Evolutionary conservation across 2,797 vertebrate genomes (phyloP).

Genomic region (Melanotaenia boesemani): DNA sequence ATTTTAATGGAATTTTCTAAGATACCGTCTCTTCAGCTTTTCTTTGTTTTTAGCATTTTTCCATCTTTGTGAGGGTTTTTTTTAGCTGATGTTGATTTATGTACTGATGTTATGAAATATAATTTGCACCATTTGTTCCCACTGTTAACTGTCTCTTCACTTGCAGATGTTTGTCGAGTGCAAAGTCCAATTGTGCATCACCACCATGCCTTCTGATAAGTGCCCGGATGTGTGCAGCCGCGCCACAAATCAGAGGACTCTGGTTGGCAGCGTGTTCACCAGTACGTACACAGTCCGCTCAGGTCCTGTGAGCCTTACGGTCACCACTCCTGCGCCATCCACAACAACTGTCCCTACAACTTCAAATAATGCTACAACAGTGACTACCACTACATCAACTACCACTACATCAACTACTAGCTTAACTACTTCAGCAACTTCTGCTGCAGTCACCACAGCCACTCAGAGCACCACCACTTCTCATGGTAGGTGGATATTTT

Average conservation of each 20-base stretch:
- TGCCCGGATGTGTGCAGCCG: conserved; percentile 66
- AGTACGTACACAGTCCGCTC: conserved; percentile 60
- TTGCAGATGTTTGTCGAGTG: conserved; percentile 76
- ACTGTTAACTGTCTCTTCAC: neutral
- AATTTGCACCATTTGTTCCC: neutral
- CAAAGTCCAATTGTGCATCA: conserved; percentile 72
- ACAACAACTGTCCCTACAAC: neutral
- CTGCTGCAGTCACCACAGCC: neutral
- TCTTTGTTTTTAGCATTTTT: neutral
- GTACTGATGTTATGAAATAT: neutral
- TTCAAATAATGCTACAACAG: neutral
- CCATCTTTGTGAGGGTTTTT: neutral
- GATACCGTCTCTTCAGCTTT: neutral
- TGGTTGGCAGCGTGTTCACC: conserved; percentile 55
- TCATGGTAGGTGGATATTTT: conserved; percentile 54
- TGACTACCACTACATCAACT: too few relatives aligned
- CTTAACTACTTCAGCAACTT: neutral
- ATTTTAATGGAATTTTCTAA: neutral
- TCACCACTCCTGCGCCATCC: conserved; percentile 2
- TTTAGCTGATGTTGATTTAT: neutral
- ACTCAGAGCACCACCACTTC: neutral
- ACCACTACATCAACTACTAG: too few relatives aligned
- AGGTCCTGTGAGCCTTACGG: conserved; percentile 55
- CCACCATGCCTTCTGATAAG: conserved; percentile 50
- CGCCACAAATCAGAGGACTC: accelerated